phyloP scores from a whole-genome alignment of 2,113 vertebrate genomes.

The Neogobius melanostomus region DNA sequence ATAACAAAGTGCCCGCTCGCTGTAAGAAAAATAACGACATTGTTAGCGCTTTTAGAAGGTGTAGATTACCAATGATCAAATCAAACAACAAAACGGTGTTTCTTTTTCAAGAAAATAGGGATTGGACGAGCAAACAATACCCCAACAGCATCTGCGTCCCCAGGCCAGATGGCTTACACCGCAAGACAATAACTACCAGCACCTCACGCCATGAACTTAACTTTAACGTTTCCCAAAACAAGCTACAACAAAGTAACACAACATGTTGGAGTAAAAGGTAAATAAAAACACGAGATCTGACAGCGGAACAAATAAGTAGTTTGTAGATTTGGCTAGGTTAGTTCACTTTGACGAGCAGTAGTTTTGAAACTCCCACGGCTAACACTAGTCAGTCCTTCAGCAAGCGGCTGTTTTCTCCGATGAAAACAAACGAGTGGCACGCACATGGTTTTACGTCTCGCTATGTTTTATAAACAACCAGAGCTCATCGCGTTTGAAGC shows the following conservation, averaged over 20 bases:
- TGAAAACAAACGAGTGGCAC: slow-evolving; percentile 67
- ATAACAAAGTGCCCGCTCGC: no score
- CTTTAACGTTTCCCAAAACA: slow-evolving; percentile 16
- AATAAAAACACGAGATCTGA: not conserved
- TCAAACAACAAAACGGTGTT: slow-evolving; percentile 10
- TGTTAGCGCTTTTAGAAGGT: not conserved
- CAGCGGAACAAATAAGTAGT: no score
- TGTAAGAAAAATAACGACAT: no score
- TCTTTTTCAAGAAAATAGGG: slow-evolving; percentile 35
- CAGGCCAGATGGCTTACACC: slow-evolving; percentile 68
- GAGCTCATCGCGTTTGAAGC: not conserved
- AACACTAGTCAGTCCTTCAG: not conserved
- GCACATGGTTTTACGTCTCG: slow-evolving; percentile 50
- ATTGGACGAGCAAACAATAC: slow-evolving; percentile 70
- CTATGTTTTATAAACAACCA: slow-evolving; percentile 6
- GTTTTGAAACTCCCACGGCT: not conserved
- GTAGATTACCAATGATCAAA: not conserved
- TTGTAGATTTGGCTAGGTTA: no score
- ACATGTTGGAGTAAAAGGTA: no score
- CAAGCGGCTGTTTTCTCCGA: slow-evolving; percentile 1
- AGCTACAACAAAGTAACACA: not conserved
- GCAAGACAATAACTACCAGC: slow-evolving; percentile 71
- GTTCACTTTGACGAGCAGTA: no score
- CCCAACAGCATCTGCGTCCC: slow-evolving; percentile 70
- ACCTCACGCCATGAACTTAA: slow-evolving; percentile 59